Evolutionary conservation across 2,113 vertebrate species (phyloP).

Genomic region (Mystacornis crossleyi): DNA sequence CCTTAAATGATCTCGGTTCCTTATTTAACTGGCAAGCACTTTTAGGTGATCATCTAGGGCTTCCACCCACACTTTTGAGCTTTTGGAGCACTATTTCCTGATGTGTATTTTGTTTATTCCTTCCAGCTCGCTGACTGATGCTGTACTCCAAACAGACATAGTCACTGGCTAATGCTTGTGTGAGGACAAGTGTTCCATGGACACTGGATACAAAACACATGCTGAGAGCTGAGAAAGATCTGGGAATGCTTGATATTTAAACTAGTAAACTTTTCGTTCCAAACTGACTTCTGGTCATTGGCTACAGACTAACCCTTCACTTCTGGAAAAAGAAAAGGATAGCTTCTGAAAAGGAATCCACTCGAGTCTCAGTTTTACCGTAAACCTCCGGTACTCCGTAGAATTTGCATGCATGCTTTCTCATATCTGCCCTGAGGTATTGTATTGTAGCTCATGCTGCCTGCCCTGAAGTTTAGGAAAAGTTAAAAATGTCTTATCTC

Average conservation of each 20-base stretch:
- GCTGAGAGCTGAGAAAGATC: constrained; percentile 66
- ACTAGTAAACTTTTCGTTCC: constrained; percentile 56
- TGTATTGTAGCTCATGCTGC: background rate
- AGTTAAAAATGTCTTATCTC: background rate
- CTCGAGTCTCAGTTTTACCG: background rate
- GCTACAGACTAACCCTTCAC: constrained; percentile 56
- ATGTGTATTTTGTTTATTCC: constrained; percentile 69
- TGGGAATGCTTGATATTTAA: constrained; percentile 64
- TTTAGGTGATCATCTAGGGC: constrained; percentile 8
- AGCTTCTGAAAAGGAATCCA: constrained; percentile 61
- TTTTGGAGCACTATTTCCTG: constrained; percentile 62
- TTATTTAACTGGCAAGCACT: constrained; percentile 5
- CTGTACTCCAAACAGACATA: constrained; percentile 67
- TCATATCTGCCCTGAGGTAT: constrained; percentile 30
- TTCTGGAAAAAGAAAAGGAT: constrained; percentile 61
- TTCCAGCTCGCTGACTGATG: constrained; percentile 69
- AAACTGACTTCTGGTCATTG: constrained; percentile 54
- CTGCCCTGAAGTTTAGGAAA: constrained; percentile 6
- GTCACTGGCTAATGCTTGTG: constrained; percentile 68
- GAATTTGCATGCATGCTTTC: constrained; percentile 9
- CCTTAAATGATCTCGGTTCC: background rate
- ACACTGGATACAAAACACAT: constrained; percentile 70
- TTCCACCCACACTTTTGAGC: constrained; percentile 45
- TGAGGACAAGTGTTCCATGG: constrained; percentile 70
- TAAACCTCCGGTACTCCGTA: constrained; percentile 56